These are phyloP conservation scores for Volucella inanis DNA, from an alignment of 2,888 invertebrate species.

Conservation along the genomic window DNA sequence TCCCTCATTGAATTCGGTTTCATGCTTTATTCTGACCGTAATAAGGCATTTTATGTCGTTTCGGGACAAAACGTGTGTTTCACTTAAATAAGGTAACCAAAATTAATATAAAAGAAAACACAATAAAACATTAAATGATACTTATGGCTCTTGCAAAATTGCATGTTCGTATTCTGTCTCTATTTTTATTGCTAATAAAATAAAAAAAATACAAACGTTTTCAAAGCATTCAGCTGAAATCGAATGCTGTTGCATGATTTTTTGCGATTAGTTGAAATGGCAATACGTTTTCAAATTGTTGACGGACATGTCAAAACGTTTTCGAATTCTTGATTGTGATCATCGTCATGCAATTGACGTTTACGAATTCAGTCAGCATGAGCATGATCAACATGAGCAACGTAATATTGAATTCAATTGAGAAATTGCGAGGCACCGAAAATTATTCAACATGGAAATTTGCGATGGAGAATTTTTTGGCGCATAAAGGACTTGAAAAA, in stretches of 20 bases:
- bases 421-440: no score
- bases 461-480: no score
- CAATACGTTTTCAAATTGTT: conserved; percentile 6
- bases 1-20: conserved; percentile 6
- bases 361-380: conserved; percentile 4
- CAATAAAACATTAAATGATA: conserved; percentile 1
- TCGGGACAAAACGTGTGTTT: conserved; percentile 16
- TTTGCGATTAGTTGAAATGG: conserved; percentile 1
- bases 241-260: conserved; percentile 13
- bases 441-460: no score
- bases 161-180: conserved; percentile 3
- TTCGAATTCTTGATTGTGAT: conserved; percentile 12
- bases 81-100: conserved; percentile 5
- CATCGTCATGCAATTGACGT: conserved; percentile 9
- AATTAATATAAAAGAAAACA: conserved; percentile 11
- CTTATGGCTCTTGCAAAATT: conserved; percentile 3
- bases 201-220: conserved; percentile 1
- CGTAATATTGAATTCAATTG: no score
- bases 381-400: no score
- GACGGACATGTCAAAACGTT: conserved; percentile 7
- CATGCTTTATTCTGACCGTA: conserved; percentile 11
- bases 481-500: no score
- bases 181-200: conserved; percentile 7
- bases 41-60: conserved; percentile 19
- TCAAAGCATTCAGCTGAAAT: conserved; percentile 16